Percentiles rank a stretch among this genome's conserved stretches.
These are phyloP conservation scores for Caenorhabditis sulstoni DNA, from an alignment of 2,888 invertebrate species.

Conservation along the genomic window DNA sequence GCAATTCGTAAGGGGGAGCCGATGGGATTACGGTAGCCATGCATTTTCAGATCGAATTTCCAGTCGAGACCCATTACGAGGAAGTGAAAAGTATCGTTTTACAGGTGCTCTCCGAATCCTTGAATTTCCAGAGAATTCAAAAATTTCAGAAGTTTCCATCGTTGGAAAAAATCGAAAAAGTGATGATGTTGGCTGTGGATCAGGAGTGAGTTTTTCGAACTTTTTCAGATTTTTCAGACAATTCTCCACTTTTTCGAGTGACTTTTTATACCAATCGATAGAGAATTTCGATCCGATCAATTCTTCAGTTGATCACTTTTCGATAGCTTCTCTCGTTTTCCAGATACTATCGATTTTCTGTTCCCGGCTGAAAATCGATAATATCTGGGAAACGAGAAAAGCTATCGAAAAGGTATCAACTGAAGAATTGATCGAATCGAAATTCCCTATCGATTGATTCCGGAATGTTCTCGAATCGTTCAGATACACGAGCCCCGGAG, in stretches of 20 bases:
- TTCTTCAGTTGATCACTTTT: no score
- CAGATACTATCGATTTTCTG: no score
- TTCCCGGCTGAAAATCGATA: no score
- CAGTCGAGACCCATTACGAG: conserved; percentile 35
- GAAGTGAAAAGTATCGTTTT: conserved; percentile 54
- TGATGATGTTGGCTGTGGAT: conserved; percentile 64
- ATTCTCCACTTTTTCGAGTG: no score
- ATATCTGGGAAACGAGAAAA: no score
- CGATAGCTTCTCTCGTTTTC: no score
- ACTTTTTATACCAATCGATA: no score
- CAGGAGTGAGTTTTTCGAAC: conserved; percentile 58
- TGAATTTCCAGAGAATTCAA: not conserved
- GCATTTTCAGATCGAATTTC: conserved; percentile 26
- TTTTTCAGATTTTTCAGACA: not conserved
- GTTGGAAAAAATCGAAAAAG: conserved; percentile 55
- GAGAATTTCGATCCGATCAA: no score
- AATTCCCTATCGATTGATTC: not conserved
- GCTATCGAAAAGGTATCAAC: no score
- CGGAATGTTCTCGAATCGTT: not conserved
- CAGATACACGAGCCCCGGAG: conserved; percentile 55
- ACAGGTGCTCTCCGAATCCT: conserved; percentile 7
- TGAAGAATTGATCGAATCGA: not conserved
- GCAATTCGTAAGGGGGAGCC: conserved; percentile 15
- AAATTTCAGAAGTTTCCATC: conserved; percentile 57
- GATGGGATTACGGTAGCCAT: not conserved